Base-by-base conservation (phyloP, 2,888 invertebrate species). In the Coremacera marginata region DNA sequence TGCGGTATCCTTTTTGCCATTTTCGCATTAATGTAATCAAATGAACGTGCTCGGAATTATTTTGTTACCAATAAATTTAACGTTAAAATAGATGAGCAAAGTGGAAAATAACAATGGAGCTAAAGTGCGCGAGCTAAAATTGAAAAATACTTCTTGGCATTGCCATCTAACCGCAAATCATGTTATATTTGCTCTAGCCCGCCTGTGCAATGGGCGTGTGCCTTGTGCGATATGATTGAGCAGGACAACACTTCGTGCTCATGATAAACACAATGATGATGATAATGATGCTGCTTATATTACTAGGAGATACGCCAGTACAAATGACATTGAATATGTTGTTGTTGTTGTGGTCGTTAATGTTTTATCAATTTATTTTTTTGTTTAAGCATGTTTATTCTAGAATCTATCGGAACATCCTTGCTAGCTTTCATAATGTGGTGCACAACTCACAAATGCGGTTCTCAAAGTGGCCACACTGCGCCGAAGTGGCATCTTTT, bases 11-110 rank as follows among this genome's bases (percentile, higher is more conserved):
- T 85, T 85, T 84, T 86, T 85, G 84, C 86, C 84, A 84, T 83
- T 83, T 84, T 83, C 82, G 81, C 83, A 84, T 85, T 86, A 85
- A 86, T 85, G 86, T 86, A 85, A 85, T 85, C 85, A 85, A 86
- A 86, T 85, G 86, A 84, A 85, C 85, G 85, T 85, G 86, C 85
- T 84, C 81, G 82, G 86, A 86, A 86, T 85, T 86, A 86, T 86
- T 82, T 83, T 82, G 80, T 80, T 81, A 80, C 83, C 85, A 86
- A 85, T 85, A 85, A 85, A 86, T 86, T 85, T 83, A 80, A 83
- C 81, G 83, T 82, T 81, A 81, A 82, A 83, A 84, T 81, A 83
- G 84, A 84, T 81, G 81, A 83, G 80, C 80, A 75, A 73, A 62
- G 70, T 79, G 62, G 77, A 82, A 81, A 82, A 84, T 81, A 84